A percentile compares a stretch with the other conserved stretches of the same genome.
Conservation (phyloP, 2,797 vertebrate genomes). For the Coccyzus lansbergi region DNA sequence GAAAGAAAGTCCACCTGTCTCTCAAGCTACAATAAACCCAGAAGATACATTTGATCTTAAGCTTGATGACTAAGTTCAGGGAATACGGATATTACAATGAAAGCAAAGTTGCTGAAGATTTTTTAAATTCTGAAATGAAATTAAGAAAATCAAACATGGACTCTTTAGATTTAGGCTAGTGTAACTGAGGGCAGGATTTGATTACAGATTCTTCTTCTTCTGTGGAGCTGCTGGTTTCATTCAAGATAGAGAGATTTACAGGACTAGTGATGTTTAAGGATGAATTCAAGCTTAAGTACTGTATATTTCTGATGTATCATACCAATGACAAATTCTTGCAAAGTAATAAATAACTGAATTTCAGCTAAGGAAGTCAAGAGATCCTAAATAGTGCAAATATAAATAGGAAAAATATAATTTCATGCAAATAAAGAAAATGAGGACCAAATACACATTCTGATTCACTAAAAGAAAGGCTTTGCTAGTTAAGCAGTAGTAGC, state of each 20-base stretch:
- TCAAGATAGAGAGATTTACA: background rate
- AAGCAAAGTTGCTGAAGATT: background rate
- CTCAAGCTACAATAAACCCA: background rate
- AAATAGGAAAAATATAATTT: background rate
- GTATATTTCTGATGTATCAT: background rate
- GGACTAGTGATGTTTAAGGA: background rate
- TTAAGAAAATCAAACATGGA: background rate
- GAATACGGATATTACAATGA: background rate
- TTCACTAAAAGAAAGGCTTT: background rate
- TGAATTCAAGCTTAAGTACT: background rate
- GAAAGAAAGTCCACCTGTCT: background rate
- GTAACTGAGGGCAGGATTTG: background rate
- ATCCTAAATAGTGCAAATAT: slow-evolving; percentile 1
- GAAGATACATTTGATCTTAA: background rate
- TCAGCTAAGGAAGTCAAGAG: background rate
- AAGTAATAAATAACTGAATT: background rate
- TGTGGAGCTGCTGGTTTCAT: background rate
- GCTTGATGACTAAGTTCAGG: background rate
- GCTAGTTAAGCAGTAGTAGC: background rate
- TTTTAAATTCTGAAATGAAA: background rate
- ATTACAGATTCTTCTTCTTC: background rate
- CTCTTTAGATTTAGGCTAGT: background rate
- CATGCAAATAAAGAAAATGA: background rate
- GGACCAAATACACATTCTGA: background rate
- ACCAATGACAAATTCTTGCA: background rate